Conservation (phyloP, 2,113 vertebrate species). For the Myxocyprinus asiaticus region DNA sequence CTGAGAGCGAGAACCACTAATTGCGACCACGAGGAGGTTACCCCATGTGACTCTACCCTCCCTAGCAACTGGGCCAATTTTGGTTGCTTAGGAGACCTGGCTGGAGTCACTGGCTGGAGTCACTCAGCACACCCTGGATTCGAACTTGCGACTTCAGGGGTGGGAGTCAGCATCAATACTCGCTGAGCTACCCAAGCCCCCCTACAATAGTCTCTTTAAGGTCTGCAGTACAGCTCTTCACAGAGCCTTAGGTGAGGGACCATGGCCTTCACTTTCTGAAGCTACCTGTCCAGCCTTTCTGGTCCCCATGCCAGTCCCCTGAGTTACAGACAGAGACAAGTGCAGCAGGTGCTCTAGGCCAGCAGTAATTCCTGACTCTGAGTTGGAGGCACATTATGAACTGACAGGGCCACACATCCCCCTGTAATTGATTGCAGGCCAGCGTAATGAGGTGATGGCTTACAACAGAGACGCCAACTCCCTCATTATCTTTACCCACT, state of each 20-base stretch:
- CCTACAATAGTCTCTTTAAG: too few relatives aligned
- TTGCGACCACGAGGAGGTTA: too few relatives aligned
- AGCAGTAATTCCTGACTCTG: slow-evolving; percentile 59
- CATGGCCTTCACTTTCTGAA: background rate
- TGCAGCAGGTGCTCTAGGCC: slow-evolving; percentile 44
- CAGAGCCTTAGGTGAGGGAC: background rate
- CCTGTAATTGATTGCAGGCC: slow-evolving; percentile 64
- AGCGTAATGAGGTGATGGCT: slow-evolving; percentile 70
- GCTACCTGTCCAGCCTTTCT: background rate
- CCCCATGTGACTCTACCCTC: too few relatives aligned
- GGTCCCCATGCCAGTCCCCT: background rate
- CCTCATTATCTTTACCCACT: slow-evolving; percentile 65
- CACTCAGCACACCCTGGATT: too few relatives aligned
- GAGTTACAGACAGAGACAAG: background rate
- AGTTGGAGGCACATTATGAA: slow-evolving; percentile 61
- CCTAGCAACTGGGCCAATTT: too few relatives aligned
- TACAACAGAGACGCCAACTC: slow-evolving; percentile 60
- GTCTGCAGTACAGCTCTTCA: too few relatives aligned
- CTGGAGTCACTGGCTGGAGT: too few relatives aligned
- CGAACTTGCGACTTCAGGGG: too few relatives aligned
- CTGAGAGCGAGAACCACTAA: too few relatives aligned
- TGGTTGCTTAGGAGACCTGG: too few relatives aligned
- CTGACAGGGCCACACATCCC: slow-evolving; percentile 62
- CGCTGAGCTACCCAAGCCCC: too few relatives aligned
- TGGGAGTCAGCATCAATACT: too few relatives aligned